Base-by-base conservation (phyloP, 2,888 invertebrate genomes). In the Mycalesis mineus region DNA sequence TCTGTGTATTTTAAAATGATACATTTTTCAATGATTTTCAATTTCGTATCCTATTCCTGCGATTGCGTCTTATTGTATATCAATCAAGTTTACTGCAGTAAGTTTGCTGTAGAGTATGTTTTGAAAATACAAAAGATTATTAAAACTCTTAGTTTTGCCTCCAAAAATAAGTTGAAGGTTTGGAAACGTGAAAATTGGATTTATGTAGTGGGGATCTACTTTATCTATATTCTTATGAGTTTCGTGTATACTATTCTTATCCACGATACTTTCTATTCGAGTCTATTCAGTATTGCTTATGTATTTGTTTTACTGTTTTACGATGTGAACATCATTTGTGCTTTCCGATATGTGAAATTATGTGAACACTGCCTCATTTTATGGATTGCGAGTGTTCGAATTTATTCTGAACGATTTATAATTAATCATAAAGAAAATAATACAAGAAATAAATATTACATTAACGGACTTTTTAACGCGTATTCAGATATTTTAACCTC, bases 251-350 rank as follows among this genome's bases (percentile, higher is more conserved):
- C 31, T 7, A 14, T 2, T 11, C 1, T 7, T 31, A 4, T 15
- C 14, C 8, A 13, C 7, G 37, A 42, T n/a, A 22, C 11, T 1
- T 9, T 15, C n/a, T 8, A 6, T 8, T 8, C 6, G 8, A 48
- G 31, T 31, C 3, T 54, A 8, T 31, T 17, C 31, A 33, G 39
- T 8, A 11, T 47, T 11, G 1, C 45, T 6, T 57, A 59, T 47
- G 9, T 33, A 9, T 42, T 54, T 39, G 11, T 15, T 8, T 22
- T 54, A 7, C 14, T 61, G 9, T 61, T 50, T 11, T 59, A 51
- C 14, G 61, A 61, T 39, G 56, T 61, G 7, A 56, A 51, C 14
- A 57, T 58, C 5, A 37, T 61, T 11, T 61, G 54, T 41, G 58
- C 56, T 11, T 54, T n/a, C 41, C 50, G 56, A 7, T 56, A 58